phyloP scores from a whole-genome alignment of 2,113 vertebrate genomes.

The Onychorhynchus coronatus region DNA sequence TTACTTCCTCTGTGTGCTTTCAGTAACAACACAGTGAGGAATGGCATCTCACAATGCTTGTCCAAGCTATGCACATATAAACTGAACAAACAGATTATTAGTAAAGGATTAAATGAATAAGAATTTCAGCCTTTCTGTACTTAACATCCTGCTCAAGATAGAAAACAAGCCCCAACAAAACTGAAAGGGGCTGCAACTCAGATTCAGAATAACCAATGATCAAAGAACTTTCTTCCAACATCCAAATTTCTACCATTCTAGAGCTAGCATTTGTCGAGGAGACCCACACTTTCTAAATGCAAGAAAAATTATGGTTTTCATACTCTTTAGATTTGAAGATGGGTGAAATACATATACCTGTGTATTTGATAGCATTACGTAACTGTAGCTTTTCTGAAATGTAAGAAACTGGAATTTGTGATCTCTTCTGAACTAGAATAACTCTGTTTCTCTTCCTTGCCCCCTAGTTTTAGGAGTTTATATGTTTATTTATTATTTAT shows the following conservation, averaged over 20 bases:
- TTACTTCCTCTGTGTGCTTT: neutral
- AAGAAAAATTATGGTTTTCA: neutral
- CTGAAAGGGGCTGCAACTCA: neutral
- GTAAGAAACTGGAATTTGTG: neutral
- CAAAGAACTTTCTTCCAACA: neutral
- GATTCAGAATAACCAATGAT: neutral
- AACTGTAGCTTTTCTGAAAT: neutral
- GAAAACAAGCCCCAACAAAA: neutral
- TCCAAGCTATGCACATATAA: neutral
- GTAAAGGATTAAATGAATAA: neutral
- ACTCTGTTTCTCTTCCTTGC: neutral
- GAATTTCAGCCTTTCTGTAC: neutral
- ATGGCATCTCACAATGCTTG: neutral
- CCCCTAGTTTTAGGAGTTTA: neutral
- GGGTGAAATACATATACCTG: neutral
- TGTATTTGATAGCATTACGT: neutral
- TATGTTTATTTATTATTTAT: neutral
- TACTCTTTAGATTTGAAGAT: neutral
- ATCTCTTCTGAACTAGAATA: neutral
- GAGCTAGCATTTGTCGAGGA: neutral
- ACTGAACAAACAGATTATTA: neutral
- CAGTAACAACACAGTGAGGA: neutral
- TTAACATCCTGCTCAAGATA: neutral
- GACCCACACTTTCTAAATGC: neutral
- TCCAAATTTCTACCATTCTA: neutral